These are phyloP conservation scores for Crioceris asparagi DNA, from an alignment of 2,888 invertebrate genomes.

Conservation along the genomic window DNA sequence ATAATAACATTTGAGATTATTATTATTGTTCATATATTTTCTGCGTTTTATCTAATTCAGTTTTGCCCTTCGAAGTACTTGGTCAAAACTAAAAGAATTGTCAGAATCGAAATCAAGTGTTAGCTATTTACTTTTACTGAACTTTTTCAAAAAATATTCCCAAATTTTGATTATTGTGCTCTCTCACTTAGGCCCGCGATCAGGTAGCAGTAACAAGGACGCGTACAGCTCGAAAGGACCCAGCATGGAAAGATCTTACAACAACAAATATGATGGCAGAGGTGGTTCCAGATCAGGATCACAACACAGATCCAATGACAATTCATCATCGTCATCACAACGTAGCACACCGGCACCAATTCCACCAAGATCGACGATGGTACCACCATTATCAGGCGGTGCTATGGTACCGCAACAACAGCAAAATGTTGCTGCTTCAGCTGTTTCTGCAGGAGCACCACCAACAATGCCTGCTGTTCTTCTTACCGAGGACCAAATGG, in stretches of 20 bases:
- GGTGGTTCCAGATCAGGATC: constrained; percentile 47
- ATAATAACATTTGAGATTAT: too few relatives aligned
- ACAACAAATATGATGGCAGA: constrained; percentile 34
- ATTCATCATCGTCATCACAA: constrained; percentile 17
- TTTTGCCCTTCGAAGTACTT: too few relatives aligned
- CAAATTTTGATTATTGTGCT: too few relatives aligned
- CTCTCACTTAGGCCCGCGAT: neutral
- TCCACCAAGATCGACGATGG: constrained; percentile 10
- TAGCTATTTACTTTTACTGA: too few relatives aligned
- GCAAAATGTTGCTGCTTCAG: constrained; percentile 5
- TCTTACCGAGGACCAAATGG: constrained; percentile 26
- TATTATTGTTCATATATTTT: too few relatives aligned
- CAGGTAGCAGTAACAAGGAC: constrained; percentile 24
- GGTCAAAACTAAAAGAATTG: too few relatives aligned
- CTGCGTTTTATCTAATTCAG: too few relatives aligned
- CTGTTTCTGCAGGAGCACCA: constrained; percentile 11
- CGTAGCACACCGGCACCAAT: constrained; percentile 21
- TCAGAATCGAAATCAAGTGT: too few relatives aligned
- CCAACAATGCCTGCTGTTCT: neutral
- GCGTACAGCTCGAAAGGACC: constrained; percentile 36
- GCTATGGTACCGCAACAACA: constrained; percentile 11
- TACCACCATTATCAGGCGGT: too few relatives aligned
- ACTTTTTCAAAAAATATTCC: too few relatives aligned
- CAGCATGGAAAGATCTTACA: constrained; percentile 33
- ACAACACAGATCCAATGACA: constrained; percentile 41